These are phyloP conservation scores for Fistularia commersonii DNA, from an alignment of 2,797 vertebrate genomes.

Conservation along the genomic window DNA sequence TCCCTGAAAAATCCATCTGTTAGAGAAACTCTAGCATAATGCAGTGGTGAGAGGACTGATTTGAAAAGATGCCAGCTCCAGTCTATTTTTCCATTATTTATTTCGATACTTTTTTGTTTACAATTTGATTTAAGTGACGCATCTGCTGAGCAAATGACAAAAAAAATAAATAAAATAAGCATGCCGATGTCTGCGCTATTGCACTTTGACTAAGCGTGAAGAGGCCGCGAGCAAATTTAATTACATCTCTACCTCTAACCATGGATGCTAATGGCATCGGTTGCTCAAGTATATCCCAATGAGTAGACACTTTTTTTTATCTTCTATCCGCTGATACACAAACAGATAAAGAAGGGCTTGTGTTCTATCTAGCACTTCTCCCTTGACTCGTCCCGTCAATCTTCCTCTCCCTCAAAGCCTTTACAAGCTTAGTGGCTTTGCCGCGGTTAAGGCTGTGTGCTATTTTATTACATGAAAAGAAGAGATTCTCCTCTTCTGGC, in stretches of 20 bases:
- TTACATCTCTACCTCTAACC: conserved; percentile 55
- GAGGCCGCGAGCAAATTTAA: conserved; percentile 32
- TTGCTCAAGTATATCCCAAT: not conserved
- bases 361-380: conserved; percentile 45
- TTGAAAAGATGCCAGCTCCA: too few relatives aligned
- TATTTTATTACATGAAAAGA: conserved; percentile 54
- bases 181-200: too few relatives aligned
- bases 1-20: too few relatives aligned
- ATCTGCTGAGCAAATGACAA: too few relatives aligned
- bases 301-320: conserved; percentile 38
- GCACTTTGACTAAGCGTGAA: too few relatives aligned
- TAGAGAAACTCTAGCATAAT: too few relatives aligned
- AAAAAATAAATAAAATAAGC: too few relatives aligned
- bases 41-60: too few relatives aligned
- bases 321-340: conserved; percentile 29
- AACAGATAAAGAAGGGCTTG: conserved; percentile 35
- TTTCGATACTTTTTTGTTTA: too few relatives aligned
- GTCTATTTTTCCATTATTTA: too few relatives aligned
- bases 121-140: too few relatives aligned
- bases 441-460: conserved; percentile 23
- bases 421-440: conserved; percentile 48
- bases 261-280: conserved; percentile 65
- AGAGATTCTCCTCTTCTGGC: conserved; percentile 43
- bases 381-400: conserved; percentile 41
- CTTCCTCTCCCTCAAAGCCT: conserved; percentile 38